phyloP scores from a whole-genome alignment of 2,888 invertebrate genomes.

The Meiosimyza platycephala region DNA sequence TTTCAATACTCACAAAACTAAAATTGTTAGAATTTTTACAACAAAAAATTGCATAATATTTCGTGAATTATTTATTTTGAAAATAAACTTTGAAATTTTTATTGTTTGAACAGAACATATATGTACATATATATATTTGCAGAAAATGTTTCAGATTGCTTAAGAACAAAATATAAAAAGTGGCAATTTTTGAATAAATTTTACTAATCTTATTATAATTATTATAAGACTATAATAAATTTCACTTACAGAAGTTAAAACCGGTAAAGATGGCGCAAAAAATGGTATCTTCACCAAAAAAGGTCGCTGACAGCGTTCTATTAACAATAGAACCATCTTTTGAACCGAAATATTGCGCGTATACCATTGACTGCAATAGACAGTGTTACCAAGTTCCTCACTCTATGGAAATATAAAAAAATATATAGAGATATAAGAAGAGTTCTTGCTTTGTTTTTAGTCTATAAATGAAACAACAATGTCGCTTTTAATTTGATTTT shows the following conservation, averaged over 20 bases:
- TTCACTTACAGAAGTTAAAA: slow-evolving; percentile 52
- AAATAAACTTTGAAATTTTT: too few species aligned
- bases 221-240: background rate
- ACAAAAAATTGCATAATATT: too few species aligned
- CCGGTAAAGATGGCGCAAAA: slow-evolving; percentile 56
- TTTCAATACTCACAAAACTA: too few species aligned
- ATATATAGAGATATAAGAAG: background rate
- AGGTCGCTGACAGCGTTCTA: slow-evolving; percentile 54
- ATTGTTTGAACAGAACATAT: too few species aligned
- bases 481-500: too few species aligned
- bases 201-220: too few species aligned
- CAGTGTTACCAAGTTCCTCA: slow-evolving; percentile 47
- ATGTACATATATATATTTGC: too few species aligned
- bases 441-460: background rate
- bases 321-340: slow-evolving; percentile 55
- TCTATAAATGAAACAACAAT: background rate
- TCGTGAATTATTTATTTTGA: too few species aligned
- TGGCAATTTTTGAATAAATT: too few species aligned
- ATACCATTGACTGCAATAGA: slow-evolving; percentile 57
- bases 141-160: too few species aligned
- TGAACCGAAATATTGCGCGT: slow-evolving; percentile 52
- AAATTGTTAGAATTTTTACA: too few species aligned
- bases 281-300: slow-evolving; percentile 56
- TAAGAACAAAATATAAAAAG: too few species aligned
- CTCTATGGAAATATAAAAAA: slow-evolving; percentile 38